phyloP scores from a whole-genome alignment of 2,797 vertebrate genomes.

The Poeciliopsis gracilis region DNA sequence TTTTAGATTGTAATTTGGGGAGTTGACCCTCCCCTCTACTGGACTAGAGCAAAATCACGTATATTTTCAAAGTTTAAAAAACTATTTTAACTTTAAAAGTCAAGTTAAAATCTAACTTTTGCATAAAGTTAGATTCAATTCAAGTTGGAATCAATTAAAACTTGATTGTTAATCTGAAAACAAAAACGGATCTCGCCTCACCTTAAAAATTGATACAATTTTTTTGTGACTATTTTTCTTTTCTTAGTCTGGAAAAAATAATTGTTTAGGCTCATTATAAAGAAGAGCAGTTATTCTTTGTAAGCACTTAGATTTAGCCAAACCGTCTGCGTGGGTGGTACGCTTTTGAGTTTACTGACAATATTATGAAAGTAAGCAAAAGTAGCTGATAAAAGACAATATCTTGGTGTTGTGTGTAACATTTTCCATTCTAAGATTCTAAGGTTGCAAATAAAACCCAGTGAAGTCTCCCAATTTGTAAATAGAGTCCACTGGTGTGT shows the following conservation, averaged over 20 bases:
- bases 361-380: background rate
- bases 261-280: background rate
- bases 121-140: background rate
- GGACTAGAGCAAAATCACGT: background rate
- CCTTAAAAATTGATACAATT: background rate
- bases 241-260: background rate
- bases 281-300: background rate
- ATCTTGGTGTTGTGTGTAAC: background rate
- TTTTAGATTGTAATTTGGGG: background rate
- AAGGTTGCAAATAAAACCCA: background rate
- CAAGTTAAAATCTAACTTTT: background rate
- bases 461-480: background rate
- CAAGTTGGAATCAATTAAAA: background rate
- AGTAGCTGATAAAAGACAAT: background rate
- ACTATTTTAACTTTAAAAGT: background rate
- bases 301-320: background rate
- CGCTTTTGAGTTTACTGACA: background rate
- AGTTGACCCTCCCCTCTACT: background rate
- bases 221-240: background rate
- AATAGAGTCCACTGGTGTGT: background rate
- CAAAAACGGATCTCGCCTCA: background rate
- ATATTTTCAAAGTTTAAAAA: background rate
- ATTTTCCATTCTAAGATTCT: background rate
- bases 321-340: background rate
- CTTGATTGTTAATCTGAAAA: background rate